Percentiles rank a stretch among this genome's conserved stretches.
phyloP scores from a whole-genome alignment of 1,140 invertebrate species.

The Drosophila tsacasi region DNA sequence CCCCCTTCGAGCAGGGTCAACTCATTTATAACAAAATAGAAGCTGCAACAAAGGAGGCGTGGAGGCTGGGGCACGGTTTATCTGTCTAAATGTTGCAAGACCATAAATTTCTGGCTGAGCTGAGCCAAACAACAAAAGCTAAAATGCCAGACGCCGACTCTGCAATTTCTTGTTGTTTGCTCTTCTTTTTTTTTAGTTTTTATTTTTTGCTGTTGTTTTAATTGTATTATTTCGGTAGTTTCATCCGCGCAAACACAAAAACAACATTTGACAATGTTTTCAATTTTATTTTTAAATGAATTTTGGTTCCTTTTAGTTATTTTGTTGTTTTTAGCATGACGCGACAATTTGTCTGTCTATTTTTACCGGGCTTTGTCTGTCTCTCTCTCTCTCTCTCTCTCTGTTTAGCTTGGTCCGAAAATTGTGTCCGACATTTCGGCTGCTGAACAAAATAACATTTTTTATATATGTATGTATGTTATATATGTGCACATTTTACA shows the following conservation, averaged over 20 bases:
- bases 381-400: background rate
- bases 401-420: constrained; percentile 34
- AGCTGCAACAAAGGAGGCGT: background rate
- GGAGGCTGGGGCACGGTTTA: constrained; percentile 18
- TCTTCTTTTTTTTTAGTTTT: background rate
- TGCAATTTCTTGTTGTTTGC: constrained; percentile 24
- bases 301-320: constrained; percentile 27
- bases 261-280: constrained; percentile 50
- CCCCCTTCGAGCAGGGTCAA: constrained; percentile 35
- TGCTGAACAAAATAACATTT: constrained; percentile 40
- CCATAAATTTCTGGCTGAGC: constrained; percentile 42
- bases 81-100: constrained; percentile 49
- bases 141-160: constrained; percentile 63
- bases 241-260: constrained; percentile 36
- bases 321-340: constrained; percentile 63
- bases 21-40: constrained; percentile 23
- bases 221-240: constrained; percentile 22
- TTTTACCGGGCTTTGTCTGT: constrained; percentile 45
- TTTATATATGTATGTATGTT: constrained; percentile 4
- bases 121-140: constrained; percentile 34
- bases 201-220: background rate
- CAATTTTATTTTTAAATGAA: constrained; percentile 49
- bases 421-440: constrained; percentile 51
- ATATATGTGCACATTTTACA: constrained; percentile 1
- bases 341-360: constrained; percentile 81